Base-by-base conservation (phyloP, 2,113 vertebrate genomes). In the Pipra filicauda region DNA sequence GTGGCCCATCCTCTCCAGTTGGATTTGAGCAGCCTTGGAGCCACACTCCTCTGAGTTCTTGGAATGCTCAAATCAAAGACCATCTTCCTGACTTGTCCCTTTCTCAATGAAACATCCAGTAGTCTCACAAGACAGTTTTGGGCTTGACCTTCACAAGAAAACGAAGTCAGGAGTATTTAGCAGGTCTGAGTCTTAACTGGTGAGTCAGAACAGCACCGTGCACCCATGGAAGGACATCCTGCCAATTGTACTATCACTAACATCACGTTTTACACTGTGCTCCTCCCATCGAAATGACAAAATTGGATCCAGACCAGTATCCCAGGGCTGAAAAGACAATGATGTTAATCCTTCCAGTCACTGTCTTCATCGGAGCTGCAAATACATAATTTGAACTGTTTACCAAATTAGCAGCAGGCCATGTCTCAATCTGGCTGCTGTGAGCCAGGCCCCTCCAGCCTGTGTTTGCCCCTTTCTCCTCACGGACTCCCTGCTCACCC, bases 331-430 rank as follows among this genome's bases (percentile, higher is more conserved):
- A 55, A 89, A 78, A 87, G 84, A 65, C 87, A 92, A 44, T 73
- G 80, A 95, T 70, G 49, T 23, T 95, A 57, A 96, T 85, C 31
- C 41, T 70, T 75, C 71, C 91, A 85, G 95, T 88, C 87, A 51
- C 58, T 31, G 49, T 19, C 73, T 91, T 72, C 73, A 89, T n/a
- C 37, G 57, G 58, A 85, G 80, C 73, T 83, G 62, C 88, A 85
- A 72, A 85, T 22, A 11, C 4, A 69, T 49, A 24, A 85, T 89
- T 94, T 92, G 82, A 95, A 81, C 64, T 77, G 49, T 91, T 95
- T 58, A 89, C 31, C 18, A 41, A 52, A 73, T 75, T 48, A 91
- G 61, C 87, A 89, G 73, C 77, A 93, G 93, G 54, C 72, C 22
- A 1, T 15, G 39, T 35, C 77, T 93, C 89, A 51, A 0, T 16